These are phyloP conservation scores for Lamellibrachia columna DNA, from an alignment of 2,888 invertebrate species.

Conservation along the genomic window DNA sequence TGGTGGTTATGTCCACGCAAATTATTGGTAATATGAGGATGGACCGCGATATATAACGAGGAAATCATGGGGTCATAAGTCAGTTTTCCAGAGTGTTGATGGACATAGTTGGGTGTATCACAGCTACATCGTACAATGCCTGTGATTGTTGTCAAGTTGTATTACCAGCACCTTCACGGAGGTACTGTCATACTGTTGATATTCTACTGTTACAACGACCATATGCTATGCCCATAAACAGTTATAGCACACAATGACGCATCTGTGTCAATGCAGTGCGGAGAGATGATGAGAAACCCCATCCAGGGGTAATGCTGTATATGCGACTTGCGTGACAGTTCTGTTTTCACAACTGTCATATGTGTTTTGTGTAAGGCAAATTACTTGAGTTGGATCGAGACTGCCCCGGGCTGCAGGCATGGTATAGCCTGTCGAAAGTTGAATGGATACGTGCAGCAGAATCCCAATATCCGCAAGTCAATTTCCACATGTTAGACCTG, in stretches of 20 bases:
- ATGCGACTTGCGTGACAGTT: background rate
- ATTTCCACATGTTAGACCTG: background rate
- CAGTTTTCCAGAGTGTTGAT: background rate
- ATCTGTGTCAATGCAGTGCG: background rate
- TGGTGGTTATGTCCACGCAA: background rate
- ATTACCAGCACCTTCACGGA: background rate
- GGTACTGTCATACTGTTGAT: background rate
- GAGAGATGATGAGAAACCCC: background rate
- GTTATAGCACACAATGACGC: background rate
- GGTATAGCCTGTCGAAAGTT: background rate
- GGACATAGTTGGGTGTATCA: background rate
- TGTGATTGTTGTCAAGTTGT: background rate
- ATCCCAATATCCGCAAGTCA: background rate
- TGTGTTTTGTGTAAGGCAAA: constrained; percentile 11
- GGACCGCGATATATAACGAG: background rate
- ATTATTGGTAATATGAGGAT: background rate
- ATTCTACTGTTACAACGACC: background rate
- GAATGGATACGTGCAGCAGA: background rate
- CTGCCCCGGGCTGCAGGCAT: background rate
- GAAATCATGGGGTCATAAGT: background rate
- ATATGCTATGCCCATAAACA: background rate
- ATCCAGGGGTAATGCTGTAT: background rate
- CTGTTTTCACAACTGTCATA: background rate
- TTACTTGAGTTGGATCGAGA: background rate
- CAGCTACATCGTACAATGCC: background rate